phyloP scores from a whole-genome alignment of 1,140 invertebrate species.

The Meloidogyne hapla region DNA sequence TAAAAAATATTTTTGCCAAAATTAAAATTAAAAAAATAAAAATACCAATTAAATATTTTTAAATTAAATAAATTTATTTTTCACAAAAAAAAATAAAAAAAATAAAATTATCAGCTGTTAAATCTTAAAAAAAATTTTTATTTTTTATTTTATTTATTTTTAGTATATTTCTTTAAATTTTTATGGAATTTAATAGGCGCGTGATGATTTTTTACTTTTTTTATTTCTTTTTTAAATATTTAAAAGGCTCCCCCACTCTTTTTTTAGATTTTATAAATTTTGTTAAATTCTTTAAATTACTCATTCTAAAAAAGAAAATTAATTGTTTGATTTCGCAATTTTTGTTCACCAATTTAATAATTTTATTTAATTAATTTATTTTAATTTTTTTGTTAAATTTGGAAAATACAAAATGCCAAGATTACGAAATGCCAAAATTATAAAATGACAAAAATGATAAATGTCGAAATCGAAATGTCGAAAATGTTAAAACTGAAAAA shows the following conservation, averaged over 20 bases:
- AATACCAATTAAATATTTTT: too few species aligned
- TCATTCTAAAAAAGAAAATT: not conserved
- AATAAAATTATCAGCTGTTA: not conserved
- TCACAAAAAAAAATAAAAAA: too few species aligned
- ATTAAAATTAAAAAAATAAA: too few species aligned
- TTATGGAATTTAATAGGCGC: constrained; percentile 1
- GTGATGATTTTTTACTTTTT: not conserved
- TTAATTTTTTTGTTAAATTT: not conserved
- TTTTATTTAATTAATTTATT: not conserved
- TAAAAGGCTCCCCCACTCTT: not conserved
- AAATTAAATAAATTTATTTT: too few species aligned
- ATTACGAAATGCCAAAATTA: too few species aligned
- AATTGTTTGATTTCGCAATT: not conserved
- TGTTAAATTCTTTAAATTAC: not conserved
- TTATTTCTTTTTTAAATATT: not conserved
- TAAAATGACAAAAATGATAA: not conserved
- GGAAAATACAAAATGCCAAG: too few species aligned
- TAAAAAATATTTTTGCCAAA: too few species aligned
- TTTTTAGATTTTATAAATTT: not conserved
- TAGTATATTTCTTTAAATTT: not conserved
- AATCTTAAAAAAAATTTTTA: not conserved
- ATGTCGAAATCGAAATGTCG: too few species aligned
- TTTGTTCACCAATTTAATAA: not conserved
- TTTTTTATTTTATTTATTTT: not conserved
- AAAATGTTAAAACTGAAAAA: too few species aligned